Base-by-base conservation (phyloP, 2,888 invertebrate genomes). In the Spilarctia lutea region DNA sequence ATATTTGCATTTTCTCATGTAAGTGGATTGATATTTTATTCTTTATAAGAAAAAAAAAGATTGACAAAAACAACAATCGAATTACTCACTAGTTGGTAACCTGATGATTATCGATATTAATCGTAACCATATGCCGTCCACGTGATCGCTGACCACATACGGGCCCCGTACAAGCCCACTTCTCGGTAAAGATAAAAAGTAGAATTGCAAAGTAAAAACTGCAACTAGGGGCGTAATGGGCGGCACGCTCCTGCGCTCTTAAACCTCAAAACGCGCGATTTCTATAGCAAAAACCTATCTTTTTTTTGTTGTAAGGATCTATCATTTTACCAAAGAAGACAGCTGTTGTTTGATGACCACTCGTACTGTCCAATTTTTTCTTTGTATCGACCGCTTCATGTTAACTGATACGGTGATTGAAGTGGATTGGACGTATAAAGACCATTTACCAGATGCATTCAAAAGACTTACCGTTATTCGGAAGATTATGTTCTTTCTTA, bases 311-410 rank as follows among this genome's bases (percentile, higher is more conserved):
- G 45, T 65, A 72, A 74, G 75, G 74, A 71, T 75, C 75, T 68
- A 71, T 83, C 89, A 89, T 91, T 90, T 87, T 39, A n/a, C 85
- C 71, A 79, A 79, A 84, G 82, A 87, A 87, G 82, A 88, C 95
- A 95, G 94, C 93, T 95, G 95, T 90, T 92, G 90, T 92, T 92
- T 89, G 93, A 93, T 94, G 94, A 94, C 95, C 95, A 94, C 94
- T 95, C 93, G 86, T 91, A 90, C 85, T 86, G 90, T 88, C 86
- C 88, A 69, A 80, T 85, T 91, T 73, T 92, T 92, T 91, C 86
- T 87, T 77, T 74, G 75, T 81, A 78, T 78, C 78, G 81, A 81
- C 81, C 79, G 81, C 83, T 68, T 81, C 82, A 69, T 88, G 93
- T 91, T 91, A 94, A 89, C 87, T 86, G 94, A 94, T 93, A 93